These are phyloP conservation scores for Turdus rufiventris DNA, from an alignment of 2,113 vertebrate species.

Conservation along the genomic window DNA sequence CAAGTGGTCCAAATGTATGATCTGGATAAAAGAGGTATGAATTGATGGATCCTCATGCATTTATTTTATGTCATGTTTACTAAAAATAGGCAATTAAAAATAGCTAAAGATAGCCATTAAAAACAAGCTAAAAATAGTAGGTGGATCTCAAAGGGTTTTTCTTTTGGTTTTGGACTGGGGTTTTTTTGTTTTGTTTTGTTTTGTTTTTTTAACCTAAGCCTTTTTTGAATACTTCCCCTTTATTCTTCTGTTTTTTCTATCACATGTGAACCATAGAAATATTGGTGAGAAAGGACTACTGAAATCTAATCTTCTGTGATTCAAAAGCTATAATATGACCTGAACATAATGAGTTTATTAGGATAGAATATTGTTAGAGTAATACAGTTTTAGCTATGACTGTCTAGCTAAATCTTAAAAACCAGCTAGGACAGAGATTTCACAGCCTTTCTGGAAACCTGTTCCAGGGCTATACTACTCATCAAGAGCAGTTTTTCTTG, in stretches of 20 bases:
- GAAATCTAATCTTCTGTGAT: background rate
- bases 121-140: background rate
- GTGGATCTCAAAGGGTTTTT: background rate
- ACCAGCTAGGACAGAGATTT: background rate
- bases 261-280: background rate
- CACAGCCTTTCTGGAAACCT: background rate
- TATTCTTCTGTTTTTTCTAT: background rate
- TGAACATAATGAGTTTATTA: background rate
- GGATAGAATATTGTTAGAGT: background rate
- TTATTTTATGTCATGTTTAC: background rate
- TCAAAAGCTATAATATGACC: background rate
- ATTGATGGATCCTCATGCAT: background rate
- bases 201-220: background rate
- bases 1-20: background rate
- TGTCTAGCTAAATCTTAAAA: background rate
- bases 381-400: background rate
- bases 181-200: too few relatives aligned
- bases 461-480: background rate
- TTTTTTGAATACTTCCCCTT: background rate
- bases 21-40: background rate
- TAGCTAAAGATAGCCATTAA: background rate
- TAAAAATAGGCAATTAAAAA: background rate
- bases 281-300: background rate
- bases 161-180: background rate
- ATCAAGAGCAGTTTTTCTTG: background rate